Percentiles rank a stretch among this genome's conserved stretches.
Conservation (phyloP, 2,797 vertebrate genomes). For the Dallia pectoralis region DNA sequence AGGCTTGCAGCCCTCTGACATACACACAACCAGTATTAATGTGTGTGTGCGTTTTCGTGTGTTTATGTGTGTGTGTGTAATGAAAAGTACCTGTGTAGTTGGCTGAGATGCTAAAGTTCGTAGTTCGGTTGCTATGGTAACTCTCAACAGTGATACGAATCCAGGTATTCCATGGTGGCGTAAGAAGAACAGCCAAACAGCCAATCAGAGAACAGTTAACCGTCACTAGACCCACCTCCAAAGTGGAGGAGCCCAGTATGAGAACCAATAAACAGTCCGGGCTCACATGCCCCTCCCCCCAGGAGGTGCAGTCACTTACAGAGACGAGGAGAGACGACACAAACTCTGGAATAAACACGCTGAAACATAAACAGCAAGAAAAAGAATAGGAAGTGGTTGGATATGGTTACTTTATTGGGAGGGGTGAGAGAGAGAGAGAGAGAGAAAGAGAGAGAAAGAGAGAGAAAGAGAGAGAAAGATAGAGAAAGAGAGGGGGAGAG, state of each 20-base stretch:
- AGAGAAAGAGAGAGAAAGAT: too few species aligned
- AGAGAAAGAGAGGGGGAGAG: too few species aligned
- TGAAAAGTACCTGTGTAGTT: slow-evolving; percentile 78
- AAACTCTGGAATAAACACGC: slow-evolving; percentile 86
- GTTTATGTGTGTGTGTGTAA: background rate
- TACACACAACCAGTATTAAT: slow-evolving; percentile 12
- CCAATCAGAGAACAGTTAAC: slow-evolving; percentile 70
- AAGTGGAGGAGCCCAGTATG: slow-evolving; percentile 76
- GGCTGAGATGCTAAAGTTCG: slow-evolving; percentile 73
- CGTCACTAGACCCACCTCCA: slow-evolving; percentile 67
- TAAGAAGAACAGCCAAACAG: slow-evolving; percentile 74
- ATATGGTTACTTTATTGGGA: too few species aligned
- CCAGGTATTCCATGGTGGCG: slow-evolving; percentile 90
- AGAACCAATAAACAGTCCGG: slow-evolving; percentile 72
- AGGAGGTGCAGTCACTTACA: slow-evolving; percentile 72
- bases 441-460: background rate
- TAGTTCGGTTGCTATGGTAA: slow-evolving; percentile 54
- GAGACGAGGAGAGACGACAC: slow-evolving; percentile 73
- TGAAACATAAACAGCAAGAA: slow-evolving; percentile 44
- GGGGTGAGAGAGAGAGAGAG: background rate
- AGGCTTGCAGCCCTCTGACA: slow-evolving; percentile 82
- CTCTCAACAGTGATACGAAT: slow-evolving; percentile 80
- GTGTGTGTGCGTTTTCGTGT: background rate
- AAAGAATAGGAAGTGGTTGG: slow-evolving; percentile 9
- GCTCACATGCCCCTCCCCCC: slow-evolving; percentile 34